Conservation (phyloP, 2,113 vertebrate genomes). For the Lamprotornis superbus region DNA sequence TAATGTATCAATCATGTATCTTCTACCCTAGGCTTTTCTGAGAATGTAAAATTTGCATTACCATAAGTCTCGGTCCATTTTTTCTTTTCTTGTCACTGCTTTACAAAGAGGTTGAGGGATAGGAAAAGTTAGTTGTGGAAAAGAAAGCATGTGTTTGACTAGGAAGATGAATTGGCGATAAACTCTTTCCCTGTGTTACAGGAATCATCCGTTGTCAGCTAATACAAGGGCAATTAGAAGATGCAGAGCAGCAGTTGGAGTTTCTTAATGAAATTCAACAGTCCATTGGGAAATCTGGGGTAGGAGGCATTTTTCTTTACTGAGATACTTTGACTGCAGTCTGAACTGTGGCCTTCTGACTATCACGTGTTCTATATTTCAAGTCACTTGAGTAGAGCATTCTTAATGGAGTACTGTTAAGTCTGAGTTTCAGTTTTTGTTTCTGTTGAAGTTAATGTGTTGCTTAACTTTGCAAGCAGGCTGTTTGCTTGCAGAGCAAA, state of each 20-base stretch:
- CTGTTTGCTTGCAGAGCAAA: neutral
- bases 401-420: neutral
- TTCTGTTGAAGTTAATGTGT: neutral
- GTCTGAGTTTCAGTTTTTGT: neutral
- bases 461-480: neutral
- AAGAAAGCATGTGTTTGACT: neutral
- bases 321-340: neutral
- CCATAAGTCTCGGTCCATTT: neutral
- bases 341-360: neutral
- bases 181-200: slow-evolving; percentile 57
- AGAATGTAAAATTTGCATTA: neutral
- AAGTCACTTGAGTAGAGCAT: neutral
- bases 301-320: slow-evolving; percentile 57
- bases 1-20: neutral
- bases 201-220: slow-evolving; percentile 92
- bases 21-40: neutral
- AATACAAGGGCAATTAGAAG: slow-evolving; percentile 85
- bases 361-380: neutral
- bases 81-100: neutral
- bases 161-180: neutral
- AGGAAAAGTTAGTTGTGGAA: neutral
- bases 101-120: neutral
- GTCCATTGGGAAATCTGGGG: slow-evolving; percentile 90
- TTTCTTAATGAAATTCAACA: slow-evolving; percentile 93
- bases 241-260: slow-evolving; percentile 94